Percentiles rank a stretch among this genome's conserved stretches.
Conservation (phyloP, 1,140 invertebrate species). For the Saccostrea glomerata region DNA sequence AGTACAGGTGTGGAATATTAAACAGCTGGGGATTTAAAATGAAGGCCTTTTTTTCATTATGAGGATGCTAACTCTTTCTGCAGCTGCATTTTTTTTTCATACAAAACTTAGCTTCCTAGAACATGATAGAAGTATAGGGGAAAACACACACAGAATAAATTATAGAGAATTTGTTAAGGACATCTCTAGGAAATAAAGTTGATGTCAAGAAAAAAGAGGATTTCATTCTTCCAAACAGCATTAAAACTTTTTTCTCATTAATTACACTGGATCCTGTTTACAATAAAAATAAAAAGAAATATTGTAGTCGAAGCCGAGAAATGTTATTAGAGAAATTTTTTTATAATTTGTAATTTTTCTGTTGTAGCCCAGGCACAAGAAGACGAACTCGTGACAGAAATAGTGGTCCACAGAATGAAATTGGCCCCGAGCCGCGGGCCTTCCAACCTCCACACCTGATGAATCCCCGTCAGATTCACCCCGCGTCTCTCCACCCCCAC, state of each 20-base stretch:
- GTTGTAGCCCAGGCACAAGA: conserved; percentile 71
- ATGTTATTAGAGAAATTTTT: no score
- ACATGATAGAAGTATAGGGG: no score
- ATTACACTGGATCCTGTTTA: no score
- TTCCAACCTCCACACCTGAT: conserved; percentile 72
- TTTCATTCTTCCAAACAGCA: no score
- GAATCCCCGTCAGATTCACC: conserved; percentile 67
- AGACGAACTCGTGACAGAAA: conserved; percentile 68
- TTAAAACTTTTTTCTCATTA: no score
- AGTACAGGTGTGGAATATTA: not conserved
- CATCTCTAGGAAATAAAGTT: no score
- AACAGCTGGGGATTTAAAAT: conserved; percentile 8
- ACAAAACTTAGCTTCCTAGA: not conserved
- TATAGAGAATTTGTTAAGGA: no score
- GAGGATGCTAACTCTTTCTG: not conserved
- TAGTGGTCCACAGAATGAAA: conserved; percentile 60
- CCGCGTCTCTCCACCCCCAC: conserved; percentile 66
- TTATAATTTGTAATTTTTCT: conserved; percentile 36
- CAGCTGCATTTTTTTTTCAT: not conserved
- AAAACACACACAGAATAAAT: no score
- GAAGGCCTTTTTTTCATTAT: not conserved
- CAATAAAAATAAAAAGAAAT: no score
- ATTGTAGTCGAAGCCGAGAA: no score
- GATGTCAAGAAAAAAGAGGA: no score
- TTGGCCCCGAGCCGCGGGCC: conserved; percentile 71